These are phyloP conservation scores for Neoniphon sammara DNA, from an alignment of 2,797 vertebrate genomes.

Conservation along the genomic window DNA sequence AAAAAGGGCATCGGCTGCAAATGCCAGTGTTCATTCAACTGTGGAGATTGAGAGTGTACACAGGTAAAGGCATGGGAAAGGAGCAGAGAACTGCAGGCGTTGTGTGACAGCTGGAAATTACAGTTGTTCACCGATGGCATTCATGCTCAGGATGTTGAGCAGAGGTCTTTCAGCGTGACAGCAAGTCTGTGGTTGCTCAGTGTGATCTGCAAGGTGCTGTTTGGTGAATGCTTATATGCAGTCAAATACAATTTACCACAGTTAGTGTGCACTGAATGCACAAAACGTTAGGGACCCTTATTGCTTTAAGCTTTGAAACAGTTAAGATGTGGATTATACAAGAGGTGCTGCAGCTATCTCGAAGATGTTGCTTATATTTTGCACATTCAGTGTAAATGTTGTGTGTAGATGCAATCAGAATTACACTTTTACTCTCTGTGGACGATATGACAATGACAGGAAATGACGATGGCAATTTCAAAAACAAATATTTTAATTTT, in stretches of 20 bases:
- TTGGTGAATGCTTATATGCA: slow-evolving; percentile 2
- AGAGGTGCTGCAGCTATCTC: no score
- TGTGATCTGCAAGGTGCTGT: slow-evolving; percentile 9
- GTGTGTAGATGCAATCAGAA: no score
- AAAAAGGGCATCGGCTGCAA: slow-evolving; percentile 28
- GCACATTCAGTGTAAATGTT: no score
- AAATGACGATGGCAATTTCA: no score
- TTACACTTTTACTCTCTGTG: no score
- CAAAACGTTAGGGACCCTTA: no score
- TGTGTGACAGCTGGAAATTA: slow-evolving; percentile 52
- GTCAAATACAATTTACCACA: background rate
- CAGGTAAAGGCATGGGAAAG: slow-evolving; percentile 26
- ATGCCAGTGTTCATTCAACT: slow-evolving; percentile 24
- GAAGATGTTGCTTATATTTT: no score
- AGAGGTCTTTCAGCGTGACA: slow-evolving; percentile 38
- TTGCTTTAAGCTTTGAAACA: no score
- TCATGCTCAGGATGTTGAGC: slow-evolving; percentile 8
- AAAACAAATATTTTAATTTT: no score
- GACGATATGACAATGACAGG: no score
- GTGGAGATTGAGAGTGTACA: slow-evolving; percentile 30
- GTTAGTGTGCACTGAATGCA: no score
- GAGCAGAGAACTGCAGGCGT: slow-evolving; percentile 21
- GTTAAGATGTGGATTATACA: no score
- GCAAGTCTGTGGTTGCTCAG: background rate
- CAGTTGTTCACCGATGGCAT: slow-evolving; percentile 10